These are phyloP conservation scores for Pyxicephalus adspersus DNA, from an alignment of 2,113 vertebrate genomes.

Conservation along the genomic window DNA sequence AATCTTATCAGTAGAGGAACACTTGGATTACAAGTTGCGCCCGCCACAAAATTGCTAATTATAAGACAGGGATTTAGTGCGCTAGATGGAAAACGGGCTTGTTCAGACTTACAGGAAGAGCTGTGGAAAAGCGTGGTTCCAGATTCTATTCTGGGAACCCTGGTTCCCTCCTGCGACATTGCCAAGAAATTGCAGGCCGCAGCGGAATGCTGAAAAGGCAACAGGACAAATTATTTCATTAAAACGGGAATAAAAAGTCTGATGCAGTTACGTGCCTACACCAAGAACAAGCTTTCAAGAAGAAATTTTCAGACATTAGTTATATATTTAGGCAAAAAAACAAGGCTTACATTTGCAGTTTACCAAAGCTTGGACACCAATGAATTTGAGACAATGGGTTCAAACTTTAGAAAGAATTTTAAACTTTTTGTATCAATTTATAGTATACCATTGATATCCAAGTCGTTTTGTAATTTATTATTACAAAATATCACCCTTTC, in stretches of 20 bases:
- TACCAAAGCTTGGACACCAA: too few relatives aligned
- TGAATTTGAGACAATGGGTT: too few relatives aligned
- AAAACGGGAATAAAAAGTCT: neutral
- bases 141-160: conserved; percentile 85
- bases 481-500: too few relatives aligned
- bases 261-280: neutral
- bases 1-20: conserved; percentile 34
- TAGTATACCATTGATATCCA: too few relatives aligned
- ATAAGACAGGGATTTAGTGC: conserved; percentile 46
- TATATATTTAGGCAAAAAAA: too few relatives aligned
- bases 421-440: too few relatives aligned
- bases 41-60: conserved; percentile 38
- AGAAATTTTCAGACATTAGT: neutral
- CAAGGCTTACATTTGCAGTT: too few relatives aligned
- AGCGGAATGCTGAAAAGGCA: conserved; percentile 81
- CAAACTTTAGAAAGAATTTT: too few relatives aligned
- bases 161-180: conserved; percentile 89
- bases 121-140: conserved; percentile 77
- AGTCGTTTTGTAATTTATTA: too few relatives aligned
- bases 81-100: conserved; percentile 44
- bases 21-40: conserved; percentile 21
- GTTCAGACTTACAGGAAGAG: conserved; percentile 77
- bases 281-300: neutral
- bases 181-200: conserved; percentile 93
- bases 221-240: conserved; percentile 49